Percentiles rank a stretch among this genome's conserved stretches.
These are phyloP conservation scores for Saxidomus purpurata DNA, from an alignment of 1,140 invertebrate genomes.

Conservation along the genomic window DNA sequence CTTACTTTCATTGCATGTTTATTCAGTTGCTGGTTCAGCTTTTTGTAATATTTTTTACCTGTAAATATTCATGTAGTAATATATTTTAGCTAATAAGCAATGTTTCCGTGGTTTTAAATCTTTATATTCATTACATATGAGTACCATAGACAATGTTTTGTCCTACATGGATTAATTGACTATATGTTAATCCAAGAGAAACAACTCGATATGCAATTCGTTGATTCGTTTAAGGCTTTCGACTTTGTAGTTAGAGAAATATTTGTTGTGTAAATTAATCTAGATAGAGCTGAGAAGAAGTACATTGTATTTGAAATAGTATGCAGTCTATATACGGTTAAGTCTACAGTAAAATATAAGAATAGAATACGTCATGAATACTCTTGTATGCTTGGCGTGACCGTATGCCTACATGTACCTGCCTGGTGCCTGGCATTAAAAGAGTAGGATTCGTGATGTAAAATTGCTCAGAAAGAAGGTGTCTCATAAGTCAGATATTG, in stretches of 20 bases:
- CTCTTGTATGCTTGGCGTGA: constrained; percentile 25
- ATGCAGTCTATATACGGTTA: constrained; percentile 55
- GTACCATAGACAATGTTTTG: constrained; percentile 54
- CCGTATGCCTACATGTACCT: no score
- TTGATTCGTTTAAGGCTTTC: constrained; percentile 53
- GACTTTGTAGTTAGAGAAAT: constrained; percentile 49
- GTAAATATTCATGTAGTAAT: no score
- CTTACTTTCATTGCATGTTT: no score
- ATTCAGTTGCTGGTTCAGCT: no score
- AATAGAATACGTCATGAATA: constrained; percentile 25
- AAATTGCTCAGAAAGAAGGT: no score
- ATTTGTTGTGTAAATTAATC: constrained; percentile 51
- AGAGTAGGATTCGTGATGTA: no score
- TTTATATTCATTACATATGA: no score
- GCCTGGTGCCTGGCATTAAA: no score
- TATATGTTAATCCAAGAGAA: constrained; percentile 17
- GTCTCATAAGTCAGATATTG: no score
- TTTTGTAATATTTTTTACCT: no score
- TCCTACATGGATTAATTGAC: constrained; percentile 24
- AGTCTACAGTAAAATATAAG: constrained; percentile 15
- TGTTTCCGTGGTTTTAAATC: no score
- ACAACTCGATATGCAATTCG: constrained; percentile 39
- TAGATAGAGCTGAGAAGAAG: not conserved
- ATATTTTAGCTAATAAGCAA: no score
- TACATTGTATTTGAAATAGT: constrained; percentile 46